These are phyloP conservation scores for Solenopsis fugax DNA, from an alignment of 1,140 invertebrate species.

Conservation along the genomic window DNA sequence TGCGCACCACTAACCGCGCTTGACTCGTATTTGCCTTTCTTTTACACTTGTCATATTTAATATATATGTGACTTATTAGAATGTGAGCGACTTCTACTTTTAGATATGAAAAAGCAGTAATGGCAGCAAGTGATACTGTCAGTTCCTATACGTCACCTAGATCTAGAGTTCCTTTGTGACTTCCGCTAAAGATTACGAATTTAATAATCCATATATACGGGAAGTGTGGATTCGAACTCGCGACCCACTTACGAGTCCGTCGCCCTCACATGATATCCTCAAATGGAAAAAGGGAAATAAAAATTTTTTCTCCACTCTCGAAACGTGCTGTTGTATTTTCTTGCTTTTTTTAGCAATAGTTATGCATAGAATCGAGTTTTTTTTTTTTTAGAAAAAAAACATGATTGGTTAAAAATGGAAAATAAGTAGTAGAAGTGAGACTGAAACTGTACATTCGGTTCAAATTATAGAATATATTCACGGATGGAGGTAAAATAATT, in stretches of 20 bases:
- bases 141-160: too few species aligned
- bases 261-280: too few species aligned
- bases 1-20: too few species aligned
- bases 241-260: too few species aligned
- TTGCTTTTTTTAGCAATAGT: not conserved
- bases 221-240: too few species aligned
- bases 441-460: not conserved
- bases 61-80: not conserved
- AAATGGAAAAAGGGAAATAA: not conserved
- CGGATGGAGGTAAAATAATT: not conserved
- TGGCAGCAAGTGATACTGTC: too few species aligned
- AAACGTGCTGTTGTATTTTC: not conserved
- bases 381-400: not conserved
- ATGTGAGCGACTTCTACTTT: not conserved
- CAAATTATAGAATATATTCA: not conserved
- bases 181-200: too few species aligned
- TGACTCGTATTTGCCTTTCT: too few species aligned
- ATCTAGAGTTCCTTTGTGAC: too few species aligned
- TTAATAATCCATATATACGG: too few species aligned
- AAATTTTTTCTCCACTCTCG: not conserved
- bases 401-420: not conserved
- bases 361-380: not conserved
- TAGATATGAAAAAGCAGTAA: too few species aligned
- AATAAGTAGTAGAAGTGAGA: not conserved
- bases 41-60: too few species aligned